These are phyloP conservation scores for Carcina quercana DNA, from an alignment of 2,888 invertebrate species.

Conservation along the genomic window DNA sequence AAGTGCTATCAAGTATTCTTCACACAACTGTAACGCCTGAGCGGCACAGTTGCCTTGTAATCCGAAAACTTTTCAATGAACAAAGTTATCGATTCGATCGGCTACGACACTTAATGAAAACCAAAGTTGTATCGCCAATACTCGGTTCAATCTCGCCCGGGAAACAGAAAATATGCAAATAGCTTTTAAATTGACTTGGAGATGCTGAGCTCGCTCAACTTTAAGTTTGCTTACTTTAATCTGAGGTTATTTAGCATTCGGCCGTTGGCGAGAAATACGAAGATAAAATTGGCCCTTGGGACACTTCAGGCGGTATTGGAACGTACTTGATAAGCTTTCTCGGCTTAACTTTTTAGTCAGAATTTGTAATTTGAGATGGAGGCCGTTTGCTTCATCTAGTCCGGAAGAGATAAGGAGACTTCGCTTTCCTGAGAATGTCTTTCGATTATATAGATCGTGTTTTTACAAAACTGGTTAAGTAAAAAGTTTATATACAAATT, in stretches of 20 bases:
- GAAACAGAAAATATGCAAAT: conserved; percentile 55
- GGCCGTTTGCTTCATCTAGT: background rate
- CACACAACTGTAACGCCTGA: background rate
- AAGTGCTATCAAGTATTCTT: background rate
- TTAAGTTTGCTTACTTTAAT: conserved; percentile 18
- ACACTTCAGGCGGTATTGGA: background rate
- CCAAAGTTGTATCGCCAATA: conserved; percentile 12
- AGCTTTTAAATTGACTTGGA: conserved; percentile 49
- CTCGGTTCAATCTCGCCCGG: conserved; percentile 24
- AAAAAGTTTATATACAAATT: too few relatives aligned
- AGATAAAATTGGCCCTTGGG: conserved; percentile 1
- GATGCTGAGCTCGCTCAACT: conserved; percentile 23
- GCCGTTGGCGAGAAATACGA: conserved; percentile 9
- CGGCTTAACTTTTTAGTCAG: too few relatives aligned
- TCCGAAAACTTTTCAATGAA: conserved; percentile 14
- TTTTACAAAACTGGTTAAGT: too few relatives aligned
- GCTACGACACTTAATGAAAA: conserved; percentile 10
- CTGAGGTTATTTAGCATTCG: conserved; percentile 12
- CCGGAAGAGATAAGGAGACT: background rate
- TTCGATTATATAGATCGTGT: too few relatives aligned
- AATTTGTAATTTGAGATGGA: background rate
- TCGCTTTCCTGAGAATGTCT: too few relatives aligned
- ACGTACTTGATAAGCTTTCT: too few relatives aligned
- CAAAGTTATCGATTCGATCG: conserved; percentile 11
- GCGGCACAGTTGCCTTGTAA: conserved; percentile 4